A percentile compares a stretch with the other conserved stretches of the same genome.
Conservation (phyloP, 1,140 invertebrate genomes). For the Octopus sinensis region DNA sequence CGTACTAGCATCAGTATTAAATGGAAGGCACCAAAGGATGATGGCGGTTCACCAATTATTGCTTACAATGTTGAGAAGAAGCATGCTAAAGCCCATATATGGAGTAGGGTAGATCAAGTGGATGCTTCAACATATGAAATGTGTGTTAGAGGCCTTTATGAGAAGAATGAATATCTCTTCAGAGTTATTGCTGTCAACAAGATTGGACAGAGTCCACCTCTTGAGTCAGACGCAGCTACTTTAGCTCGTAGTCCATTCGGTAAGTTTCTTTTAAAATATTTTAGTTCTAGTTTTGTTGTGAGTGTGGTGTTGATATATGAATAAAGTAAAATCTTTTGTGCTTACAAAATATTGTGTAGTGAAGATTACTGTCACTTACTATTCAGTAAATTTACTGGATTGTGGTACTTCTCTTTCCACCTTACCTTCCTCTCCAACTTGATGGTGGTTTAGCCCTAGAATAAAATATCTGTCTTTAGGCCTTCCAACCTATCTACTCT, state of each 20-base stretch:
- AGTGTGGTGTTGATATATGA: no score
- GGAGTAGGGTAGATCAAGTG: slow-evolving; percentile 12
- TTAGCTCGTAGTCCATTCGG: slow-evolving; percentile 54
- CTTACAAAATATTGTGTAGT: no score
- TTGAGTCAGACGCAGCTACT: slow-evolving; percentile 67
- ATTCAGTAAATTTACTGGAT: no score
- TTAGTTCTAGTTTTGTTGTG: neutral
- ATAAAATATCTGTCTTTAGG: no score
- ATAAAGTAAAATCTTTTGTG: no score
- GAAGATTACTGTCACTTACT: no score
- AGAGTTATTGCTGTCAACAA: slow-evolving; percentile 86
- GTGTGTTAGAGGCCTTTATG: slow-evolving; percentile 55
- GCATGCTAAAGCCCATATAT: slow-evolving; percentile 58
- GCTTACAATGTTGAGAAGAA: slow-evolving; percentile 95
- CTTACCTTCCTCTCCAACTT: no score
- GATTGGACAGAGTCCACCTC: slow-evolving; percentile 71
- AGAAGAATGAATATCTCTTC: slow-evolving; percentile 89
- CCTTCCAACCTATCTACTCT: no score
- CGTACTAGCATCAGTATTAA: slow-evolving; percentile 41
- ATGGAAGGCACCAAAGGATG: slow-evolving; percentile 73
- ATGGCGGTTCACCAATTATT: slow-evolving; percentile 84
- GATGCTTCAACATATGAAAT: neutral
- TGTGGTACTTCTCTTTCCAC: no score
- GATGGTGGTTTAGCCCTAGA: no score
- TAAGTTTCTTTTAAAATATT: slow-evolving; percentile 28